Evolutionary conservation across 2,797 vertebrate genomes (phyloP).

Genomic region (Myotis daubentonii): DNA sequence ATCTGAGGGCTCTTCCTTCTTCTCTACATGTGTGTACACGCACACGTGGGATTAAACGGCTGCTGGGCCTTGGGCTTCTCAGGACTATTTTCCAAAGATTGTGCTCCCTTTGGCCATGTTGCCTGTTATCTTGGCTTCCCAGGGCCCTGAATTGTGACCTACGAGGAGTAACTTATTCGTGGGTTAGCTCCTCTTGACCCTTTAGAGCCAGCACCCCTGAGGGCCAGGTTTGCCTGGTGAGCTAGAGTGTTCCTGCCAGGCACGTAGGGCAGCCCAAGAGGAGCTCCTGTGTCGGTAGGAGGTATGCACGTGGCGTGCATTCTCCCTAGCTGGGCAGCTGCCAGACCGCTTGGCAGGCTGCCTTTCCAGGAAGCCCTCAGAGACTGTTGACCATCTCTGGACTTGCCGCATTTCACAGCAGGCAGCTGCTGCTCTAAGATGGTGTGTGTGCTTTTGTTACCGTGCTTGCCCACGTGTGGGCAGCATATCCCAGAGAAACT

Average conservation of each 20-base stretch:
- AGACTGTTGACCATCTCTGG: not conserved
- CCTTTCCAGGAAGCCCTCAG: not conserved
- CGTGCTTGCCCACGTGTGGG: not conserved
- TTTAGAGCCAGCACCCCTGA: conserved; percentile 1
- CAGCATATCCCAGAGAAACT: conserved; percentile 13
- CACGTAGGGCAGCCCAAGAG: not conserved
- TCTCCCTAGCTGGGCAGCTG: not conserved
- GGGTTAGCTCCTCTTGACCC: not conserved
- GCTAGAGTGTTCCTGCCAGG: not conserved
- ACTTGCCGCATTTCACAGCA: not conserved
- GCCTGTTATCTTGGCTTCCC: not conserved
- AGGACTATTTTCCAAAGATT: not conserved
- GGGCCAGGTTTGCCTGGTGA: not conserved
- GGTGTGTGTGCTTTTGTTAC: not conserved
- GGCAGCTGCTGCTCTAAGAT: not conserved
- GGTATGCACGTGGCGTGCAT: not conserved
- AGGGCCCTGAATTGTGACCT: not conserved
- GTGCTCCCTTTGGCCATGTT: not conserved
- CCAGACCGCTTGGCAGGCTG: not conserved
- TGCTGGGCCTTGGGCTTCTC: not conserved
- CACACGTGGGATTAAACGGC: not conserved
- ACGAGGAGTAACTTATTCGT: not conserved
- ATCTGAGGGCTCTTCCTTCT: not conserved
- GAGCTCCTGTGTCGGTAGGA: not conserved
- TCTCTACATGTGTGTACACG: not conserved